Conservation (phyloP, 2,888 invertebrate species). For the Heliconius erato region DNA sequence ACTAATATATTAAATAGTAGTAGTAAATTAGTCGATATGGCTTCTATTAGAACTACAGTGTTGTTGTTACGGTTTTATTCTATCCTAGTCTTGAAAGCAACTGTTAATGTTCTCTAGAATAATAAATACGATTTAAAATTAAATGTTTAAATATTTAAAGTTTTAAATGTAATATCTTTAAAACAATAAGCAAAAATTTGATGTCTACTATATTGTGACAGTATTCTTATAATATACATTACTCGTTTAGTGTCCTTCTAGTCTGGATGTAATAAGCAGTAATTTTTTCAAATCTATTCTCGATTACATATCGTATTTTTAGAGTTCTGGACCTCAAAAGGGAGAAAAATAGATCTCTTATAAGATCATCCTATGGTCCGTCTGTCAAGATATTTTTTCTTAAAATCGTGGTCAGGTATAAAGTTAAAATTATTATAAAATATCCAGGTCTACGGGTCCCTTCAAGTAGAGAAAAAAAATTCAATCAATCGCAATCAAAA, state of each 20-base stretch:
- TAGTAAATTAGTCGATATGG: background rate
- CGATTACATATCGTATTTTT: slow-evolving; percentile 2
- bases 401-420: too few relatives aligned
- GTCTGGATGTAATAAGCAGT: background rate
- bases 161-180: background rate
- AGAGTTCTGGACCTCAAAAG: background rate
- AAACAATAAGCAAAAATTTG: background rate
- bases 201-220: slow-evolving; percentile 1
- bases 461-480: too few relatives aligned
- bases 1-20: background rate
- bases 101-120: background rate
- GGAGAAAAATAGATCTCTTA: background rate
- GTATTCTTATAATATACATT: background rate
- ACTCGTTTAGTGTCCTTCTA: slow-evolving; percentile 10
- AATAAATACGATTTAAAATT: too few relatives aligned
- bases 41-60: background rate
- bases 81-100: background rate
- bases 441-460: too few relatives aligned
- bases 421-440: too few relatives aligned
- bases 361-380: background rate
- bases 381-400: too few relatives aligned
- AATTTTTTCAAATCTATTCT: background rate
- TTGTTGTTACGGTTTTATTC: background rate
- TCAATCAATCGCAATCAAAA: too few relatives aligned
- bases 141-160: background rate